phyloP scores from a whole-genome alignment of 2,888 invertebrate genomes.

The Alsophila aescularia region DNA sequence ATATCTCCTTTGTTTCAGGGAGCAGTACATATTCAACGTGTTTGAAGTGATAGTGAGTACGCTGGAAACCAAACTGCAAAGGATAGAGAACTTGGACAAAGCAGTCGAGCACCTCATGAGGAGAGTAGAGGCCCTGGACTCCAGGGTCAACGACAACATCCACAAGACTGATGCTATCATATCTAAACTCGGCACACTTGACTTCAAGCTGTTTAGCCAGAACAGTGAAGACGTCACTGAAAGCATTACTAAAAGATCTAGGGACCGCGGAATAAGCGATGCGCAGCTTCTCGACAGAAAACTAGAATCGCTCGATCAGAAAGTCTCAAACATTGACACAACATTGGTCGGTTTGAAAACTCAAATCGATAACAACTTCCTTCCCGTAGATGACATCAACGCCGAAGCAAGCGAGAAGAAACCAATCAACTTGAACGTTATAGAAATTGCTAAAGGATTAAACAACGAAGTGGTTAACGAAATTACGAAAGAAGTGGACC shows the following conservation, averaged over 20 bases:
- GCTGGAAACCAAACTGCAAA: constrained; percentile 93
- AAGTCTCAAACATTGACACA: constrained; percentile 92
- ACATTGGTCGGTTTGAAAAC: constrained; percentile 91
- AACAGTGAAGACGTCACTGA: constrained; percentile 68
- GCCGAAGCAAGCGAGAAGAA: constrained; percentile 95
- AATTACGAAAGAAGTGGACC: constrained; percentile 91
- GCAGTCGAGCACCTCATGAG: constrained; percentile 95
- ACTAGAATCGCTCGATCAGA: constrained; percentile 90
- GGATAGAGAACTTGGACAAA: constrained; percentile 94
- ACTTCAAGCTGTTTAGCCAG: constrained; percentile 89
- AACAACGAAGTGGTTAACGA: constrained; percentile 92
- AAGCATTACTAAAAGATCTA: constrained; percentile 50
- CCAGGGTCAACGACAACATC: constrained; percentile 92
- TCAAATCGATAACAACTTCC: constrained; percentile 92
- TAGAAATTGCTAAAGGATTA: constrained; percentile 93
- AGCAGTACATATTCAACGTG: constrained; percentile 94
- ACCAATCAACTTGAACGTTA: constrained; percentile 92
- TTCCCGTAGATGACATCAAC: constrained; percentile 92
- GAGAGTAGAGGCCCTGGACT: constrained; percentile 92
- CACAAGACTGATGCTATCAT: constrained; percentile 94
- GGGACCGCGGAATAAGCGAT: constrained; percentile 55
- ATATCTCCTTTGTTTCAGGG: constrained; percentile 86
- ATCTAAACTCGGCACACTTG: constrained; percentile 89
- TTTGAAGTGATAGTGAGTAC: constrained; percentile 96
- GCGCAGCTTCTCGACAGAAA: constrained; percentile 86